phyloP scores from a whole-genome alignment of 2,797 vertebrate genomes.

The Hydrocynus forskahlii region DNA sequence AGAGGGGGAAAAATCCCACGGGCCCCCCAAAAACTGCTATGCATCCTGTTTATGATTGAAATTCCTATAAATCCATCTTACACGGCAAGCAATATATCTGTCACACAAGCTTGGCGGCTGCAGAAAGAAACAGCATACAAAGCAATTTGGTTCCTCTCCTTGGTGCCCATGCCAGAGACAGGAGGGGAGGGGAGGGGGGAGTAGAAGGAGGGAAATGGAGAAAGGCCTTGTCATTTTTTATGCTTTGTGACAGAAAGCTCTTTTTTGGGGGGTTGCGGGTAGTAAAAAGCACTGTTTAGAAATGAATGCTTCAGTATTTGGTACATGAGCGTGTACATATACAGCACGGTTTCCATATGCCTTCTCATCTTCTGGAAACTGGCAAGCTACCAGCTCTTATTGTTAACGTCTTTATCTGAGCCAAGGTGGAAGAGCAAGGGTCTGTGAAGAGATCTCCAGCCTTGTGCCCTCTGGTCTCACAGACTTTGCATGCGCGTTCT shows the following conservation, averaged over 20 bases:
- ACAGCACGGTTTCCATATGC: constrained; percentile 33
- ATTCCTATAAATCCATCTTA: constrained; percentile 50
- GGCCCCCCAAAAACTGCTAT: neutral
- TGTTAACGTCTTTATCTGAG: constrained; percentile 73
- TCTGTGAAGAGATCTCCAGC: constrained; percentile 10
- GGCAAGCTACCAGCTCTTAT: constrained; percentile 67
- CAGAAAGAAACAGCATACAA: constrained; percentile 49
- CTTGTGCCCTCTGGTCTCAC: too few species aligned
- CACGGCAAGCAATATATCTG: constrained; percentile 48
- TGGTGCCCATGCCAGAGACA: constrained; percentile 25
- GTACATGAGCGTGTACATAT: constrained; percentile 26
- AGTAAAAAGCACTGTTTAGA: constrained; percentile 19
- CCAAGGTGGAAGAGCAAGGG: constrained; percentile 18
- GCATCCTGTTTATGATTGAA: constrained; percentile 46
- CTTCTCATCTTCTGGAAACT: constrained; percentile 57
- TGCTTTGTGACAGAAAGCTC: constrained; percentile 38
- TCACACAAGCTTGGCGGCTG: constrained; percentile 35
- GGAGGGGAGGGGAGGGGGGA: constrained; percentile 25
- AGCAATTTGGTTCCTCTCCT: constrained; percentile 47
- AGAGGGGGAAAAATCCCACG: constrained; percentile 3
- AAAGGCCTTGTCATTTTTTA: constrained; percentile 46
- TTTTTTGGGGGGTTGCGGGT: neutral
- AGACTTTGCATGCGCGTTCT: too few species aligned
- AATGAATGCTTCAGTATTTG: constrained; percentile 30
- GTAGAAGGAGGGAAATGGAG: constrained; percentile 40